Percentiles rank a stretch among this genome's conserved stretches.
phyloP scores from a whole-genome alignment of 2,888 invertebrate genomes.

The Tupiocoris notatus region DNA sequence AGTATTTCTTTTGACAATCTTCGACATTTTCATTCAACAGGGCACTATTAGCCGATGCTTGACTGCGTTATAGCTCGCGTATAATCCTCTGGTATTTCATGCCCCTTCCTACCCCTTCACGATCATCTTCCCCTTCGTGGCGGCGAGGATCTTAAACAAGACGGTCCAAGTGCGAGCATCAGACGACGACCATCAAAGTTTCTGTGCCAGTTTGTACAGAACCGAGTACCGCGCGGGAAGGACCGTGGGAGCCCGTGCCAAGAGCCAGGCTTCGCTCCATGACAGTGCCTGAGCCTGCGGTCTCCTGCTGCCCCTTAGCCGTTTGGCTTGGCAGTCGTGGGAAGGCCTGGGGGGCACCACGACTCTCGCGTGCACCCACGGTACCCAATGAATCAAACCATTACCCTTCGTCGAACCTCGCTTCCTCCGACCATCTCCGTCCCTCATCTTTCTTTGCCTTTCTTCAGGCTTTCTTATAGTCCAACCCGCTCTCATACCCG shows the following conservation, averaged over 20 bases:
- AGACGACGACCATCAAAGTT: neutral
- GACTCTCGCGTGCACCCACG: conserved; percentile 44
- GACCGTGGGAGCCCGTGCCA: conserved; percentile 38
- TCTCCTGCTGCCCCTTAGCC: neutral
- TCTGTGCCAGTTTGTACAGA: neutral
- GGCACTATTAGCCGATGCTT: too few relatives aligned
- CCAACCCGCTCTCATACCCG: too few relatives aligned
- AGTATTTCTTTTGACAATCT: too few relatives aligned
- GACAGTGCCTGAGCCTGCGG: neutral
- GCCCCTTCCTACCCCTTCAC: too few relatives aligned
- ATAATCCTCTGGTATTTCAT: too few relatives aligned
- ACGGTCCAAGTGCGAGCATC: neutral
- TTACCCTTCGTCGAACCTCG: conserved; percentile 19
- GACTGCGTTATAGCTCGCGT: too few relatives aligned
- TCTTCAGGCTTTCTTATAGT: too few relatives aligned
- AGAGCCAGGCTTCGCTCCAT: neutral
- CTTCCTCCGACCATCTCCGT: too few relatives aligned
- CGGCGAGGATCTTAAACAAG: neutral
- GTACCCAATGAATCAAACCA: conserved; percentile 43
- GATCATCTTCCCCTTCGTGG: neutral
- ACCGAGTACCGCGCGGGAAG: neutral
- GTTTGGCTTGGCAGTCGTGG: conserved; percentile 17
- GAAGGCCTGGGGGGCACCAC: conserved; percentile 43
- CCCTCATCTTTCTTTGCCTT: too few relatives aligned
- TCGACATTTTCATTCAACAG: too few relatives aligned